Base-by-base conservation (phyloP, 2,797 vertebrate genomes). In the Acrossocheilus wenchowensis region DNA sequence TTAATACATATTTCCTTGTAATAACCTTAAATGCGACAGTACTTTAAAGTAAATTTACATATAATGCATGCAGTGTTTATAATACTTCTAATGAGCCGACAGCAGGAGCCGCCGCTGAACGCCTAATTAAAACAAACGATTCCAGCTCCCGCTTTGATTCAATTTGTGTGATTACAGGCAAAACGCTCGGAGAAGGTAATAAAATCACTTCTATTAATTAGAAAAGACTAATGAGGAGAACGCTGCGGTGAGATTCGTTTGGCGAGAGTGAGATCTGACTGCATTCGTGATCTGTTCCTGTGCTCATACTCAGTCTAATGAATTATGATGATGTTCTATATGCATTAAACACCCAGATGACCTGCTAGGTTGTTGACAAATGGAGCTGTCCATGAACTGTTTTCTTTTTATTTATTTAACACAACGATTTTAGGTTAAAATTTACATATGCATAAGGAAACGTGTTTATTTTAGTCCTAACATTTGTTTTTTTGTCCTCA, bases 41-140 rank as follows among this genome's bases (percentile, higher is more conserved):
- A 7, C 7, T 21, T 54, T 7, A 21, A 15, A 50, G 48, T 50
- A 50, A 48, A 50, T 50, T 5, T 1, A 5, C 14, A 50, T 5
- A 17, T 19, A 54, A 19, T 54, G 52, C 17, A 7, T 7, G 54
- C 21, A 8, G 54, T 21, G 54, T 57, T 23, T 57, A 8, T 8
- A 23, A 6, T 57, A 0, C 21, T 3, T 66, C 26, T 30, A 43
- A 36, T 81, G 50, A 36, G 79, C 45, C 30, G 12, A 54, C 66
- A 54, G 80, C 12, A 4, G 34, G 80, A 82, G 80, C 30, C 45
- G 30, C 21, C 34, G 34, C 30, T 82, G 66, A 72, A 72, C 41
- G 6, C 6, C 8, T 72, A 72, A 82, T 82, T 82, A 57, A 82
- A 82, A 72, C 81, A 57, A 82, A 82, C 71, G 23, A 82, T 36